These are phyloP conservation scores for Trachops cirrhosus DNA, from an alignment of 2,797 vertebrate species.

Conservation along the genomic window DNA sequence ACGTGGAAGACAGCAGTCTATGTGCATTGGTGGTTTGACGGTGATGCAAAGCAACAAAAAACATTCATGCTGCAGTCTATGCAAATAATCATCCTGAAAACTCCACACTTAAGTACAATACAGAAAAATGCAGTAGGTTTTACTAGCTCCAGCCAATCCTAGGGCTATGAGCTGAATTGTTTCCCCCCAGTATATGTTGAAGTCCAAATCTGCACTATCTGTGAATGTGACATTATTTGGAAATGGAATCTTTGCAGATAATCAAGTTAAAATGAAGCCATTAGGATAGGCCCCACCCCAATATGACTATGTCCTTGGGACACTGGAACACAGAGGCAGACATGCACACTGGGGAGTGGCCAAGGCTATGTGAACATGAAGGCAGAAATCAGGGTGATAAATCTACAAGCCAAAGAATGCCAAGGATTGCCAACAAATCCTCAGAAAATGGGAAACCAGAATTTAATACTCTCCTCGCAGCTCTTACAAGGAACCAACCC, in stretches of 20 bases:
- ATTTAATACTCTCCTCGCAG: not conserved
- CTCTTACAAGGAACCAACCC: not conserved
- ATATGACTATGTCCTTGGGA: not conserved
- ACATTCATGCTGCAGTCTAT: not conserved
- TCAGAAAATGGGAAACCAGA: not conserved
- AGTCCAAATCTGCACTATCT: not conserved
- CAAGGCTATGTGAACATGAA: not conserved
- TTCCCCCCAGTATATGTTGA: not conserved
- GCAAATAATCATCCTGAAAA: not conserved
- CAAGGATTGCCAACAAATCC: not conserved
- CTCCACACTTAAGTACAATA: not conserved
- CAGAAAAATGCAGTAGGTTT: not conserved
- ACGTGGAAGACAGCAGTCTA: not conserved
- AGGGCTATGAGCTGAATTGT: not conserved
- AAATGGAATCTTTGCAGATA: not conserved
- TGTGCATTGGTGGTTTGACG: not conserved
- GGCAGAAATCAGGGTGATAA: not conserved
- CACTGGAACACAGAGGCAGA: not conserved
- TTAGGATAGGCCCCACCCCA: not conserved
- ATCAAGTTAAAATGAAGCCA: not conserved
- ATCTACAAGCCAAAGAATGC: not conserved
- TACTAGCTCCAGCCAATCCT: not conserved
- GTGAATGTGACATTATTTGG: not conserved
- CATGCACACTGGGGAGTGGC: not conserved
- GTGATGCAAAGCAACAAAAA: not conserved